phyloP scores from a whole-genome alignment of 1,140 invertebrate genomes.

The Ceratitis capitata region DNA sequence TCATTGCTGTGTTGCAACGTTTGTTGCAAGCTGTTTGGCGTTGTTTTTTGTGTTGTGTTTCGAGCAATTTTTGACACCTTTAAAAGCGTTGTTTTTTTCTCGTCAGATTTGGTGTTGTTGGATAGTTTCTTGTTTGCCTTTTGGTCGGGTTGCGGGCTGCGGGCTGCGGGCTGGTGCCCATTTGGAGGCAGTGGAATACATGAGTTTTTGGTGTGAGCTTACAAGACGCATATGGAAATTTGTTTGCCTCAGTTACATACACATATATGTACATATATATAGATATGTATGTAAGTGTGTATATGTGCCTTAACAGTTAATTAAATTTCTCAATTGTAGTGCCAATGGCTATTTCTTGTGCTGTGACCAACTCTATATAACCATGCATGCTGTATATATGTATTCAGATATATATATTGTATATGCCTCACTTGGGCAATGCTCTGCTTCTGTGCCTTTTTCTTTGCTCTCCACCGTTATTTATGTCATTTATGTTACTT shows the following conservation, averaged over 20 bases:
- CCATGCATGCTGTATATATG: not conserved
- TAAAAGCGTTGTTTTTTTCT: not conserved
- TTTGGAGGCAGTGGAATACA: no score
- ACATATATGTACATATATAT: not conserved
- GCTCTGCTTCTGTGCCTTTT: not conserved
- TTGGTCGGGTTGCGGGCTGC: not conserved
- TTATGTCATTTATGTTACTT: not conserved
- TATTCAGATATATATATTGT: not conserved
- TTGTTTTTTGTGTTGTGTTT: not conserved
- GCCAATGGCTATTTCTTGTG: not conserved
- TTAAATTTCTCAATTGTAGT: conserved; percentile 23
- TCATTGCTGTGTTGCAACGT: conserved; percentile 9
- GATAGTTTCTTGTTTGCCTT: not conserved
- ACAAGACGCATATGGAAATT: not conserved
- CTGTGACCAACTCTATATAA: not conserved
- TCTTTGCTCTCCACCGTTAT: not conserved
- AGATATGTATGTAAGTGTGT: not conserved
- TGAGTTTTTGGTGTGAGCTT: not conserved
- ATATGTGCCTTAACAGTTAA: not conserved
- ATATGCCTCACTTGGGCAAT: not conserved
- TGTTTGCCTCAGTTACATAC: not conserved
- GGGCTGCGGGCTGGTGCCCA: not conserved
- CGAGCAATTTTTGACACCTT: conserved; percentile 18
- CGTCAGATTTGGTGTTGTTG: not conserved
- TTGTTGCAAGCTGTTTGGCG: not conserved